Conservation (phyloP, 2,888 invertebrate species). For the Proisotoma minuta region DNA sequence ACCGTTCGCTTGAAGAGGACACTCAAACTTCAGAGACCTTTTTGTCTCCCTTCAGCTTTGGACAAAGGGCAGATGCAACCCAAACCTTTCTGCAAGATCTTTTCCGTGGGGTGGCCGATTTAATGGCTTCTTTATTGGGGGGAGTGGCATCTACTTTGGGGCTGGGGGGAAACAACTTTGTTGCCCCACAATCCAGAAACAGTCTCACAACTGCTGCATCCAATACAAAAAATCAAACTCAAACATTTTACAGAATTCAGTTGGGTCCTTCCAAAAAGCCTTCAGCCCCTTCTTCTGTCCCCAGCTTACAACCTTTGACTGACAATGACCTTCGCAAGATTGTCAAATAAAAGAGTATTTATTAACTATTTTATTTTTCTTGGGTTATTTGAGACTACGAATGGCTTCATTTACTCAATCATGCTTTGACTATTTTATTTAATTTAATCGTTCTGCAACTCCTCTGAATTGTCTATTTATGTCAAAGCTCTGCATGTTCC, state of each 20-base stretch:
- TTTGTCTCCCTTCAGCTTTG: background rate
- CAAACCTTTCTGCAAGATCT: conserved; percentile 27
- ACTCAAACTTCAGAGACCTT: conserved; percentile 6
- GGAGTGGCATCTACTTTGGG: background rate
- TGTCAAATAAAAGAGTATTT: no score
- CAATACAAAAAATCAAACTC: background rate
- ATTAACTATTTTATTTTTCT: no score
- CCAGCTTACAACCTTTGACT: background rate
- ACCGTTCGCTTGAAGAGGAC: background rate
- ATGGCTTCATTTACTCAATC: no score
- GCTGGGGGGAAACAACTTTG: conserved; percentile 4
- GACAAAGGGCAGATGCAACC: background rate
- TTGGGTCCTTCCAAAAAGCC: conserved; percentile 5
- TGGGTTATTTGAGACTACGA: no score
- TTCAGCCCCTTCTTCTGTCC: background rate
- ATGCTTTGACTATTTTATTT: no score
- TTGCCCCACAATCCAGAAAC: conserved; percentile 5
- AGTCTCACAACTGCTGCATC: conserved; percentile 12
- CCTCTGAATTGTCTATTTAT: no score
- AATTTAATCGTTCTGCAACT: no score
- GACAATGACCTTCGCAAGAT: no score
- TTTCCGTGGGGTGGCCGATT: conserved; percentile 28
- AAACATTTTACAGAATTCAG: conserved; percentile 19
- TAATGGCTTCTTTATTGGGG: conserved; percentile 31
- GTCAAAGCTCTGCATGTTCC: no score